Evolutionary conservation across 2,888 invertebrate species (phyloP), one percentile per base, ranked within the genome.

Genomic region (Malthinus flaveolus): DNA sequence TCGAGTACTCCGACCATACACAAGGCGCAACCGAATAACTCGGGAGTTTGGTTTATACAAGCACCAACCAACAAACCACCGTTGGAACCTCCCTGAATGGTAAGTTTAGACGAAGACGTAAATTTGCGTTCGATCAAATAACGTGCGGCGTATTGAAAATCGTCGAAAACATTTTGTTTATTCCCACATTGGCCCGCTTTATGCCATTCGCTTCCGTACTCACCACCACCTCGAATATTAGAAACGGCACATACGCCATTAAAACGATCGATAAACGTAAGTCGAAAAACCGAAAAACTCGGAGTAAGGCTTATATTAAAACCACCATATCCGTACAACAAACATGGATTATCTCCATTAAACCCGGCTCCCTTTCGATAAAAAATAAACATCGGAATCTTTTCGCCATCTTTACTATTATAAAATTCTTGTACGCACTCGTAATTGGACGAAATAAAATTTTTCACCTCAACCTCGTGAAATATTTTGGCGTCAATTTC

Each of bases 131-230:
- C 74, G 15, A 95, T 84, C 39, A 98, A 85, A 81, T 91, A 95
- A 78, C 96, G 89, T 0, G 93, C 97, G 1, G 97, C 96, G 52
- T 85, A 83, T 74, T 93, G 92, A 80, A 99, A 97, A 82, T 99
- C 99, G 79, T 97, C 93, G 78, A 98, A 98, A 44, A 91, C 92
- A 79, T 98, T 98, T 81, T 98, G 97, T 76, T 98, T 99, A 75
- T 96, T 95, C 2, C 88, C 84, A 61, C 93, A 83, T 15, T 93
- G 88, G 1, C 97, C 99, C 5, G 85, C 91, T 76, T 96, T 92
- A 80, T 98, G 97, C 98, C 98, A 99, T 67, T 89, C 88, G 78
- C 97, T 94, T 37, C 98, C 98, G 78, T 97, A 99, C 77, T 99
- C 98, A 1, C 95, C 93, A 78, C 98, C 98, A 51, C 98, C 98